phyloP scores from a whole-genome alignment of 2,888 invertebrate species.

The Notocelia uddmanniana region DNA sequence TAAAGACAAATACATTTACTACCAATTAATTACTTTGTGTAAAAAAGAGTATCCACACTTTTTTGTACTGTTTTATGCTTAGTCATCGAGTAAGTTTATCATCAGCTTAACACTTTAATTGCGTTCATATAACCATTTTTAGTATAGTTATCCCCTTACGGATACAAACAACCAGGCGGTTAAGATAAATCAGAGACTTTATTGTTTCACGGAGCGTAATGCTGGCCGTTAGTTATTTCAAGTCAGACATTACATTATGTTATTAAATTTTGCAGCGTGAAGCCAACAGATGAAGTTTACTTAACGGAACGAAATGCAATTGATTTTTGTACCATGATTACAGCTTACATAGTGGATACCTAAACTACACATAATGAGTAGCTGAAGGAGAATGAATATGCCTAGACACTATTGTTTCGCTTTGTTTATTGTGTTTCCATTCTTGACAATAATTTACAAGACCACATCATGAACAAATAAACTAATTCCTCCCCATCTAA shows the following conservation, averaged over 20 bases:
- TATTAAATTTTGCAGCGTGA: background rate
- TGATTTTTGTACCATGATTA: background rate
- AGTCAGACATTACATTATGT: constrained; percentile 4
- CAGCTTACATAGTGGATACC: too few species aligned
- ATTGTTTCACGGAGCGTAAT: constrained; percentile 32
- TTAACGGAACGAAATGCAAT: background rate
- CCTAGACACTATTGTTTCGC: too few species aligned
- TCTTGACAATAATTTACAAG: background rate
- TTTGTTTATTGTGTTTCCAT: background rate
- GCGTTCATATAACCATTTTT: constrained; percentile 31
- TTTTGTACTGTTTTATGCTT: constrained; percentile 18
- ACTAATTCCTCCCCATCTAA: background rate
- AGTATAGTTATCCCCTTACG: constrained; percentile 37
- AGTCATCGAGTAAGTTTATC: constrained; percentile 27
- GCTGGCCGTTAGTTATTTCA: constrained; percentile 28
- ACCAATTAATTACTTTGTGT: background rate
- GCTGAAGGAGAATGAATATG: too few species aligned
- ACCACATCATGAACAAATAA: background rate
- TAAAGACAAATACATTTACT: constrained; percentile 2
- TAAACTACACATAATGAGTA: too few species aligned
- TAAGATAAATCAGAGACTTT: constrained; percentile 43
- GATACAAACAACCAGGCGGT: constrained; percentile 40
- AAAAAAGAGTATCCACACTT: too few species aligned
- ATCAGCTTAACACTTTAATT: constrained; percentile 31
- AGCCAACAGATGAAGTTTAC: background rate